Conservation (phyloP, 2,113 vertebrate genomes). For the Laticauda colubrina region DNA sequence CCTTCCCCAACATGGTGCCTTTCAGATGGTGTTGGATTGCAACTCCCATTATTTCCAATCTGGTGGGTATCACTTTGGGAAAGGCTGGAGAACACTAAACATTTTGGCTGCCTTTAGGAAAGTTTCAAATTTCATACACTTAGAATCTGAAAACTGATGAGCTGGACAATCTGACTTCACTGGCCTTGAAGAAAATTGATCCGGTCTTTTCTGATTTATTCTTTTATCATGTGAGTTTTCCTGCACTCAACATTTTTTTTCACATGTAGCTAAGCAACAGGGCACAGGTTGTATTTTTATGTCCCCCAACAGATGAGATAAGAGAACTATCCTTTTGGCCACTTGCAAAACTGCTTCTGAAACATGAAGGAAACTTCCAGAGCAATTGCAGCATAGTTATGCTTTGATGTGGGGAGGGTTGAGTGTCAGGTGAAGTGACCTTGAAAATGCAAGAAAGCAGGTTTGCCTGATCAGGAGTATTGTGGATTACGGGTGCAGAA, state of each 20-base stretch:
- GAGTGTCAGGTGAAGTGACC: neutral
- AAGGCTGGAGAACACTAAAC: neutral
- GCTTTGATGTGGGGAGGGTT: neutral
- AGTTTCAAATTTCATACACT: slow-evolving; percentile 48
- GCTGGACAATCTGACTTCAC: slow-evolving; percentile 26
- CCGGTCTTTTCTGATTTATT: neutral
- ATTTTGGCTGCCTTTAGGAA: slow-evolving; percentile 30
- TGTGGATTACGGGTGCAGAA: neutral
- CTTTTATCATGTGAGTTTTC: slow-evolving; percentile 50
- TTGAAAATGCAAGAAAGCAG: neutral
- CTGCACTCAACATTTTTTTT: slow-evolving; percentile 24
- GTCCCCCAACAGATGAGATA: neutral
- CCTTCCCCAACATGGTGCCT: neutral
- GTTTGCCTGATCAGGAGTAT: neutral
- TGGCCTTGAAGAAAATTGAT: slow-evolving; percentile 29
- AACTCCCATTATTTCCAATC: neutral
- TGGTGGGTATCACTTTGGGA: neutral
- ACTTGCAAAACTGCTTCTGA: neutral
- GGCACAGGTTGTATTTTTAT: neutral
- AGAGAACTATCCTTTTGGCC: neutral
- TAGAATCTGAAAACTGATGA: slow-evolving; percentile 11
- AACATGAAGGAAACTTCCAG: neutral
- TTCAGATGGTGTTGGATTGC: neutral
- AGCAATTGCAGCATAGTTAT: neutral
- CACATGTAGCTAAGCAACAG: neutral